Base-by-base conservation (phyloP, 1,140 invertebrate genomes). In the Ridgeia piscesae region DNA sequence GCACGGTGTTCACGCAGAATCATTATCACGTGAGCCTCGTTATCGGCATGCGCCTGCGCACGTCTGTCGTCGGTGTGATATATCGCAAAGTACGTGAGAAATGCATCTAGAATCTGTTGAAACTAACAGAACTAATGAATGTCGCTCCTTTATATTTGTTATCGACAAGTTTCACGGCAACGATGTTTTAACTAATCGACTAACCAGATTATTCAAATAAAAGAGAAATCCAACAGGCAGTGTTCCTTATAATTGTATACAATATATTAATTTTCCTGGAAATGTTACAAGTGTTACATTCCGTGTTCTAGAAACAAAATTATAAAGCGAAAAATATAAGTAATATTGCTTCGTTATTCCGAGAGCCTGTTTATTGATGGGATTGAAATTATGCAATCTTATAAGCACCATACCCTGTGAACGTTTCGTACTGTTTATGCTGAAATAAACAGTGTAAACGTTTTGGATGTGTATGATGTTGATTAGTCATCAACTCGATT, bases 1-100 rank as follows among this genome's bases (percentile, higher is more conserved):
- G 99, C 96, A 99, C 99, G 0, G 95, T 99, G 91, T 96, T 99
- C 11, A 95, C 99, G 77, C 95, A 96, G 91, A 95, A 96, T 91
- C 96, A 96, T 93, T 96, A 33, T 11, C 27, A 90, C 35, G 35
- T 34, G 14, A 89, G 91, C 42, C 88, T 92, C 88, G 48, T 92
- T 33, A 91, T 89, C 33, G 93, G 93, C 0, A 92, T 93, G 93
- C 48, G 90, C 17, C 92, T 93, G 17, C 35, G 91, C 14, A 93
- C 88, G 21, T 11, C 92, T 27, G 92, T 92, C 31, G 88, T 91
- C n/a, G 91, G 89, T 88, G 91, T 90, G 11, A 92, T 93, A 27
- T 93, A 93, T 35, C 48, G 93, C 17, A 93, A 93, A 90, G 93
- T 93, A 48, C 34, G 35, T 90, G 17, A 77, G 27, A 17, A 17